Evolutionary conservation across 1,140 invertebrate genomes (phyloP), one percentile per base, ranked within the genome.

Genomic region (Helicoverpa zea): DNA sequence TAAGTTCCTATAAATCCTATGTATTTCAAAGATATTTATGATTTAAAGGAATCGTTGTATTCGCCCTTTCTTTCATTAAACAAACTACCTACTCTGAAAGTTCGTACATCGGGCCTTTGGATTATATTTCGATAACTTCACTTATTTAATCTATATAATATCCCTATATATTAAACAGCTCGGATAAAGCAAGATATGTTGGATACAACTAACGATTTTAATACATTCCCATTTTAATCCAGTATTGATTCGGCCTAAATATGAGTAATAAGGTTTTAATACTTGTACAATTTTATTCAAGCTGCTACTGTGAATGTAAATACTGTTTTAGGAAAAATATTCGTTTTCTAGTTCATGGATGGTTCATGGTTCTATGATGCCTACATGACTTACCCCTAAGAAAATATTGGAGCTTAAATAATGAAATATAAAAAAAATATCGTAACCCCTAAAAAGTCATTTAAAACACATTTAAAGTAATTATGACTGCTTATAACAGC

Each of bases 181-280:
- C 23, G 23, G 23, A 23, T 23, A 23, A 23, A 23, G 23, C 23
- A 23, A 23, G 35, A 35, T 35, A 7, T 35, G 35, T 35, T 35
- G 35, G 35, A 35, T 35, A 35, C 7, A 13, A 30, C 7, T 35
- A 5, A 49, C 13, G 35, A 16, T 43, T 35, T 12, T 66, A 35
- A 66, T 18, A 16, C 2, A 12, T 12, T 2, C 61, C 30, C 3
- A 68, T 54, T 72, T 72, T 56, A 73, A 73, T 43, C 16, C 29
- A 73, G 12, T 73, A 54, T 56, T 56, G 2, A 43, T 73, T 35
- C 52, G 70, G 70, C 70, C 70, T 73, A 73, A 72, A 3, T 18
- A 51, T 43, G 35, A 68, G 61, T n/a, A 54, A 9, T 70, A 73
- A 29, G 2, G 2, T 52, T 73, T 73, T 43, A 56, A 35, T 16